Base-by-base conservation (phyloP, 2,888 invertebrate species). In the Sipha maydis region DNA sequence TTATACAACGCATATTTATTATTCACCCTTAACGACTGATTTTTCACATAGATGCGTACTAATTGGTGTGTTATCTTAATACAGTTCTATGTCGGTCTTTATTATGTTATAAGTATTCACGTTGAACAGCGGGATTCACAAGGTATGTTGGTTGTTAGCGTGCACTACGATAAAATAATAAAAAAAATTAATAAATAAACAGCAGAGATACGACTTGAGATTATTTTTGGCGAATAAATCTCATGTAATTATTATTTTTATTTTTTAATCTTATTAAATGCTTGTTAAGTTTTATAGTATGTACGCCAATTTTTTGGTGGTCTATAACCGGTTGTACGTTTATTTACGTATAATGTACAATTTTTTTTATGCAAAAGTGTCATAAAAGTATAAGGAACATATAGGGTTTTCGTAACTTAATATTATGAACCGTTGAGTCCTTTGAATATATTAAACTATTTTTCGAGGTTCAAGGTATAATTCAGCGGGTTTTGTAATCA, bases 261-360 rank as follows among this genome's bases (percentile, higher is more conserved):
- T 61, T 80, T 80, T 38, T 25, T 38, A 28, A 67, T 61, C 80
- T n/a, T 80, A 61, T 79, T 79, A 79, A 80, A 80, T 61, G 80
- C 31, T 21, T 56, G 48, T 54, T 25, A 38, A 34, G 31, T 7
- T 9, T 4, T 25, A 34, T 14, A 5, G 41, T 79, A 34, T 17
- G 17, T 25, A 67, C 67, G 38, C 69, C 69, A 41, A 28, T 3
- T 82, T 82, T 69, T 82, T 28, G 21, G 3, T 11, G 2, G 14
- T 41, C 21, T 21, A 79, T 38, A 61, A 61, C 25, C 34, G 61
- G 61, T 38, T 34, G n/a, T n/a, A 14, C 34, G 34, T 79, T 79
- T 34, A 34, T 34, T 34, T 25, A 67, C 31, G 9, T 34, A 7
- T 19, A 3, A 5, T 9, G 7, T 25, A 25, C 25, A 8, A 21